Evolutionary conservation across 64 coral and sea anemone genomes (phyloP), one percentile per base, ranked within the genome.

Genomic region (Montipora capricornis): DNA sequence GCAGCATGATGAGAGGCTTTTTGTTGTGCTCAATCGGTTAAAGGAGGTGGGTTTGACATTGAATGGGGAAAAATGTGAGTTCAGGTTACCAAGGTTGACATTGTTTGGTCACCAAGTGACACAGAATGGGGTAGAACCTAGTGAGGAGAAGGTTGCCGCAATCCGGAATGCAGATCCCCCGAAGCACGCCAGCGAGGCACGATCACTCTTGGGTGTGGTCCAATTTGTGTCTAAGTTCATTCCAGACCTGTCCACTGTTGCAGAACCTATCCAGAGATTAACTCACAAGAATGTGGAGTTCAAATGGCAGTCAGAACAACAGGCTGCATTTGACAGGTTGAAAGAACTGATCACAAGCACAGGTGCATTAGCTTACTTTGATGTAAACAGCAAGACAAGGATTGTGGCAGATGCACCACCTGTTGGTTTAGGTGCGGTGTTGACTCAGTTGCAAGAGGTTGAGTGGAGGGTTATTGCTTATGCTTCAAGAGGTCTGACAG

Each of bases 381-480:
- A 67, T n/a, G 12, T 67, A 49, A 44, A 44, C 71, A 90, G 79
- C 37, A 17, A 75, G 20, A 80, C 37, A 17, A 75, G 20, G 79
- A 82, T 83, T 73, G 53, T 82, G 12, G 66, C 71, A 5, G 89
- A 91, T 14, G 29, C 62, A 10, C 47, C 77, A 15, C 44, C 78
- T 55, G 78, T 91, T 26, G 66, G 78, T 26, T 50, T 90, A 44
- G 37, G 62, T 26, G 88, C 76, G 10, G 44, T 78, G 76, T 78
- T 78, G 37, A 49, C 17, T 16, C 76, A 78, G 76, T 68, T 91
- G 78, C 89, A 81, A 16, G 58, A 51, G 19, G 60, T 71, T 81
- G 89, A 91, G 47, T 78, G 78, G 46, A 91, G 80, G 15, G 64
- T 91, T 26, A 82, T 91, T 73, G 62, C 77, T 16, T 91, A 82